Base-by-base conservation (phyloP, 35 echinoderm and acorn worm genomes). In the Hemicentrotus pulcherrimus region DNA sequence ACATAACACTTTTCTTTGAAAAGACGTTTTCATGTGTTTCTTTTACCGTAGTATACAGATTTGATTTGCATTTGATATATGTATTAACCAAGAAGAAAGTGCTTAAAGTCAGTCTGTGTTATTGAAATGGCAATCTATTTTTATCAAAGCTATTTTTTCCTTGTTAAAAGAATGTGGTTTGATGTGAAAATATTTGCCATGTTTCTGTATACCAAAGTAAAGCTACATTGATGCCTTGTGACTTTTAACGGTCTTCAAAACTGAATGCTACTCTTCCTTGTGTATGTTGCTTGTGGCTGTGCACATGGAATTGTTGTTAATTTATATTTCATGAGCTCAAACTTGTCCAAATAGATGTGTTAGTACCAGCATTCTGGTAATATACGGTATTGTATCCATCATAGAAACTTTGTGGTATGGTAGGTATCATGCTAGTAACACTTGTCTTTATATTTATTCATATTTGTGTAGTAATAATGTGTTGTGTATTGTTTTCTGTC, bases 181-280 rank as follows among this genome's bases (percentile, higher is more conserved):
- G 52, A 59, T 59, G 52, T 59, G 52, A 16, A 9, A 59, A 78
- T 78, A 78, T 78, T 78, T 78, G 65, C 19, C 65, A 78, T 78
- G 24, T 28, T 59, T 78, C 65, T 78, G 65, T 22, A 78, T 78
- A 78, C 65, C 65, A 78, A 78, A 78, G 65, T 28, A 78, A 78
- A 78, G 65, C 65, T 78, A 78, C 65, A 78, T 78, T 78, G 65
- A 78, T 78, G 65, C 65, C 65, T 78, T 78, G 65, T 78, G 65
- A 78, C 65, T 24, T 7, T 78, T 78, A 22, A 4, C 6, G 65
- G 65, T 78, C 65, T 78, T 78, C 65, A 78, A 7, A 78, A 28
- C 4, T 78, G 6, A 78, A n/a, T n/a, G 65, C 65, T 78, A 30
- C 18, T 78, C 65, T 78, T 78, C 65, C 65, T 78, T 78, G 65